Percentiles rank a stretch among this genome's conserved stretches.
These are phyloP conservation scores for Bubo scandiacus DNA, from an alignment of 2,113 vertebrate species.

Conservation along the genomic window DNA sequence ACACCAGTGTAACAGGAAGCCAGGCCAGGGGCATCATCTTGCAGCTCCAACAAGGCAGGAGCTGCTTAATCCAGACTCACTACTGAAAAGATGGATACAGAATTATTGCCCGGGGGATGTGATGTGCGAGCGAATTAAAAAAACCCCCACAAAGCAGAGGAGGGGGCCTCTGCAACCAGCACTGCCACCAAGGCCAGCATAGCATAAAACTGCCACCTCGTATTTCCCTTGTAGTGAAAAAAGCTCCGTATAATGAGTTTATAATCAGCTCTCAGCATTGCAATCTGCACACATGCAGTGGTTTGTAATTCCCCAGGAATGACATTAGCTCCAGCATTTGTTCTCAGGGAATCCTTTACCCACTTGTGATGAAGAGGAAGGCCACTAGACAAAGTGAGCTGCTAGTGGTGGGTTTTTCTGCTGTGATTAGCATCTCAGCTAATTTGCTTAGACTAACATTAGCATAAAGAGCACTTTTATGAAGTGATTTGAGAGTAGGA, in stretches of 20 bases:
- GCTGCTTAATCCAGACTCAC: not conserved
- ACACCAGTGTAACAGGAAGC: fast-evolving
- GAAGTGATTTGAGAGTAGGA: constrained; percentile 33
- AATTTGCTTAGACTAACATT: not conserved
- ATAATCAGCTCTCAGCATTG: not conserved
- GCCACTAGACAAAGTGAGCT: not conserved
- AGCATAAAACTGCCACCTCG: not conserved
- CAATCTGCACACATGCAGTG: not conserved
- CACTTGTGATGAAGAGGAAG: not conserved
- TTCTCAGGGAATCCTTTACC: not conserved
- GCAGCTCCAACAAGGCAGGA: not conserved
- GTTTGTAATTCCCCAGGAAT: not conserved
- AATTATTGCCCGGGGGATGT: not conserved
- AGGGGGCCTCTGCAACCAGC: not conserved
- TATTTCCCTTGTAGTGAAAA: not conserved
- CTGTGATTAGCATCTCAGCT: not conserved
- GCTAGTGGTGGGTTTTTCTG: not conserved
- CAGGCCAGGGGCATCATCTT: not conserved
- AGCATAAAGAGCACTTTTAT: constrained; percentile 11
- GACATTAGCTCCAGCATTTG: not conserved
- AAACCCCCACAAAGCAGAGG: not conserved
- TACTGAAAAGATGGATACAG: not conserved
- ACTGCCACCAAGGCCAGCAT: not conserved
- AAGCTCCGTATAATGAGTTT: not conserved
- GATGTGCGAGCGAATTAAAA: not conserved